Percentiles rank a stretch among this genome's conserved stretches.
These are phyloP conservation scores for Apostichopus parvimensis DNA, from an alignment of 35 echinoderm and acorn worm species.

Conservation along the genomic window DNA sequence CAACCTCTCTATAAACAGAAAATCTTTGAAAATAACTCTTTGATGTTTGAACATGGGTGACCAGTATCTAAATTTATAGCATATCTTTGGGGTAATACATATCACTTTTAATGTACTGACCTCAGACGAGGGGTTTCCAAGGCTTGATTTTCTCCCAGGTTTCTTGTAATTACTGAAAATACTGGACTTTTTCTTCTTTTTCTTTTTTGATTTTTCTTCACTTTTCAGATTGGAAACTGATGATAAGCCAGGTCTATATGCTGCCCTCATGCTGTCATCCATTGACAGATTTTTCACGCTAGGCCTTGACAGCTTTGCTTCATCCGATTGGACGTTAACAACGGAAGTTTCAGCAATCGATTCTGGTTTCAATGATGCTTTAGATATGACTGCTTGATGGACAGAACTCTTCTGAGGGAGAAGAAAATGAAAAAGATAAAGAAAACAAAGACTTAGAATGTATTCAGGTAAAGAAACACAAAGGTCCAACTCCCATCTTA, in stretches of 20 bases:
- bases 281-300: constrained; percentile 3
- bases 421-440: background rate
- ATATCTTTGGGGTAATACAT: too few species aligned
- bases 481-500: too few species aligned
- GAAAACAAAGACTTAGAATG: background rate
- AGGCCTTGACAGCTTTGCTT: background rate
- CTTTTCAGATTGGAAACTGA: background rate
- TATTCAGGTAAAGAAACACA: too few species aligned
- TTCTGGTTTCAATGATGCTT: background rate
- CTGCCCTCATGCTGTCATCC: background rate
- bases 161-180: constrained; percentile 45
- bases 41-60: too few species aligned
- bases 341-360: background rate
- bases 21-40: too few species aligned
- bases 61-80: too few species aligned
- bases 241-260: background rate
- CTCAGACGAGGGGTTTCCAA: background rate
- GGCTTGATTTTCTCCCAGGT: background rate
- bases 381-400: background rate
- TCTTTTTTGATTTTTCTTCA: background rate
- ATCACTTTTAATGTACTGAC: background rate
- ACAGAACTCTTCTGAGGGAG: background rate
- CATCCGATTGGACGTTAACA: background rate
- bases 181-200: constrained; percentile 34
- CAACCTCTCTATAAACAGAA: too few species aligned